Conservation (phyloP, 2,888 invertebrate species). For the Cephus pygmeus region DNA sequence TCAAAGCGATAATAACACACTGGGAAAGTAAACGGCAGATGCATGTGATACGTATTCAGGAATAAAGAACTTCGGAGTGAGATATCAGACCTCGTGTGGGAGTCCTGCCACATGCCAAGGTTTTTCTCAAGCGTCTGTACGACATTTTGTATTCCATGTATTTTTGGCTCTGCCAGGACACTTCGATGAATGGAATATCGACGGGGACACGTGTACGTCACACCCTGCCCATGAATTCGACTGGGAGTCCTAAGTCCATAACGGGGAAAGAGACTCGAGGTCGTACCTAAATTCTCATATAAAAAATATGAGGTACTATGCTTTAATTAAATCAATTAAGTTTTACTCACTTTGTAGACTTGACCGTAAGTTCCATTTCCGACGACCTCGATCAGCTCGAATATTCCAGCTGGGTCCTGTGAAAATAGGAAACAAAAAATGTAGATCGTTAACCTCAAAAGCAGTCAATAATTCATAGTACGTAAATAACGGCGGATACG, state of each 20-base stretch:
- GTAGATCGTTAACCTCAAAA: not conserved
- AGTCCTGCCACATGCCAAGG: constrained; percentile 43
- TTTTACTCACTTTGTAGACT: constrained; percentile 91
- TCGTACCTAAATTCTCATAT: not conserved
- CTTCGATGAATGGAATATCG: not conserved
- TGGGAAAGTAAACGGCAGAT: not conserved
- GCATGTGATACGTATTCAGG: not conserved
- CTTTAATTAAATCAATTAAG: not conserved
- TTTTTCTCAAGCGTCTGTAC: constrained; percentile 30
- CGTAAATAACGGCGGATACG: not conserved
- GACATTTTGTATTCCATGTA: constrained; percentile 26
- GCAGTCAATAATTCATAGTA: not conserved
- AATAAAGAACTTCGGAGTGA: constrained; percentile 9
- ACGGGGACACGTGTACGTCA: not conserved
- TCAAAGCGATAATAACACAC: not conserved
- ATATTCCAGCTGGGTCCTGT: constrained; percentile 99
- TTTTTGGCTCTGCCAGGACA: not conserved
- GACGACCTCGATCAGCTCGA: constrained; percentile 99
- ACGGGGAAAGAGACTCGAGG: not conserved
- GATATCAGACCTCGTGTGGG: constrained; percentile 34
- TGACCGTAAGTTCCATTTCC: constrained; percentile 99
- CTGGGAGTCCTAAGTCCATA: not conserved
- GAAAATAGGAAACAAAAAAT: constrained; percentile 59
- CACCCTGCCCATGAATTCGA: not conserved
- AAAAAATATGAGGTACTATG: not conserved